Conservation (phyloP, 2,797 vertebrate species). For the Anguilla obscura region DNA sequence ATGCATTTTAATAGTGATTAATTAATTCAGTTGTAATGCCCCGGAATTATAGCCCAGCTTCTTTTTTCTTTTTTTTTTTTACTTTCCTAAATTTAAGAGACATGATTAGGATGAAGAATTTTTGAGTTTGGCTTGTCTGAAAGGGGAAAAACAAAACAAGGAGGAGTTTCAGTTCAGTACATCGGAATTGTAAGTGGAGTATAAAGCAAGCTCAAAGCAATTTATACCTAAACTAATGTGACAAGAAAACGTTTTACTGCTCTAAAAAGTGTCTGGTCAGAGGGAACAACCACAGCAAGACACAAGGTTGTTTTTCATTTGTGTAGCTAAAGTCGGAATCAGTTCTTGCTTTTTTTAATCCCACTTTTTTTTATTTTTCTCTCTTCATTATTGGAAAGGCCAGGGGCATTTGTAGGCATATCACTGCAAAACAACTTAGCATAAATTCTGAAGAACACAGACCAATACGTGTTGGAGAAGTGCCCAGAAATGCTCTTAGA, state of each 20-base stretch:
- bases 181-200: neutral
- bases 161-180: neutral
- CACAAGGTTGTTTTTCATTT: neutral
- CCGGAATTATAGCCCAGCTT: neutral
- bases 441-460: neutral
- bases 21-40: neutral
- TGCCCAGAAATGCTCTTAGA: neutral
- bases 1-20: neutral
- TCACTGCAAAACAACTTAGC: neutral
- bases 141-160: neutral
- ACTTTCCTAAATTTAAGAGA: neutral
- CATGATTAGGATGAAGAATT: neutral
- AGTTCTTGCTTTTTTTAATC: neutral
- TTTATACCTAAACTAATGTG: neutral
- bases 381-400: neutral
- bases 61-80: neutral
- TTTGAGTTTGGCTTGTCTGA: neutral
- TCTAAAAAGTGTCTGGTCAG: neutral
- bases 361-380: neutral
- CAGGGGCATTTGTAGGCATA: neutral
- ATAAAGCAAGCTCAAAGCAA: neutral
- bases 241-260: neutral
- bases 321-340: neutral
- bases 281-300: neutral
- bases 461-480: neutral